A percentile compares a stretch with the other conserved stretches of the same genome.
Evolutionary conservation across 1,140 invertebrate species (phyloP).

Genomic region (Drosophila sechellia): DNA sequence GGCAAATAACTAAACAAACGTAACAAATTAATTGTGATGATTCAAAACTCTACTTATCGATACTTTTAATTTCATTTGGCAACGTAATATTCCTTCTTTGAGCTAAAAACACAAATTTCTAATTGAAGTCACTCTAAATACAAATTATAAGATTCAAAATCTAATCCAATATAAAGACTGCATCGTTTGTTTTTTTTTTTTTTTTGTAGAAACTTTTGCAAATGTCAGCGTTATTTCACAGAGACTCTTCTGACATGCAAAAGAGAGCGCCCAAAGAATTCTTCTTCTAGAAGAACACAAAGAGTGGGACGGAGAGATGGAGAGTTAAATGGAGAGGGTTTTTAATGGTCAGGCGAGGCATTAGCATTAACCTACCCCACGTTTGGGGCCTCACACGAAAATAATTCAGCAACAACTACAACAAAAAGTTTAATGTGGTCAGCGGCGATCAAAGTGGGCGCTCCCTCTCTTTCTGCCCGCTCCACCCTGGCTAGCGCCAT

Average conservation of each 20-base stretch:
- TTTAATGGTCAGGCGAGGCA: constrained; percentile 41
- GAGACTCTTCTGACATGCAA: not conserved
- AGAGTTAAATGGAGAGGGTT: constrained; percentile 19
- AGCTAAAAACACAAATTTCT: no score
- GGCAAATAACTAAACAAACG: not conserved
- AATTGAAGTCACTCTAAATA: constrained; percentile 4
- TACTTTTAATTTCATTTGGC: no score
- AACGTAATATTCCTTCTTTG: no score
- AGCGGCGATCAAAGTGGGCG: constrained; percentile 38
- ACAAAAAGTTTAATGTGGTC: constrained; percentile 59
- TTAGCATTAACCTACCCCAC: constrained; percentile 79
- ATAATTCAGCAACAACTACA: constrained; percentile 32
- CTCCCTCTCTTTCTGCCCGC: constrained; percentile 4
- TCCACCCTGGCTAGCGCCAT: not conserved
- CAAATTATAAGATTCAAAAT: no score
- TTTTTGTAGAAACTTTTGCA: constrained; percentile 29
- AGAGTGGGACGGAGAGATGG: constrained; percentile 1
- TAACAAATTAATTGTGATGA: not conserved
- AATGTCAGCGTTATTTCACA: constrained; percentile 53
- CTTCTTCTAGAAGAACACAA: not conserved
- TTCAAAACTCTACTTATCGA: no score
- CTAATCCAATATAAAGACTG: constrained; percentile 14
- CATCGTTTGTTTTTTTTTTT: constrained; percentile 17
- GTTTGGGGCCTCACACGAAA: constrained; percentile 47
- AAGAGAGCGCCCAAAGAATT: constrained; percentile 6